Evolutionary conservation across 2,113 vertebrate genomes (phyloP), one percentile per base, ranked within the genome.

Genomic region (Cariama cristata): DNA sequence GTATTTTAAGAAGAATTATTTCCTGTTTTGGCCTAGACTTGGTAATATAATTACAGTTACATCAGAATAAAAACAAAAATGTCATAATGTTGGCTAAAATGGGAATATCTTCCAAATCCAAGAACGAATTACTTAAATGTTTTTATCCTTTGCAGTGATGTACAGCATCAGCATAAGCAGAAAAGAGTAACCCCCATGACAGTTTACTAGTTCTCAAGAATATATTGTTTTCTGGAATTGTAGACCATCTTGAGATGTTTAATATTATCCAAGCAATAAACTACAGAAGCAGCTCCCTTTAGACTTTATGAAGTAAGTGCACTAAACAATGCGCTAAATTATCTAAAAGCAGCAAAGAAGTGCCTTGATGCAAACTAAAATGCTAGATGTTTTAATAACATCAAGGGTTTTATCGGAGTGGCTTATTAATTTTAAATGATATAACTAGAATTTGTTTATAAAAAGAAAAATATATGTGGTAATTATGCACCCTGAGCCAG

Each of bases 11-110:
- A 75, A 56, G 2, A 33, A 84, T 64, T 63, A 88, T 80, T 94
- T 97, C 86, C 79, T 89, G 80, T 91, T 95, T 90, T 96, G 85
- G 86, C 42, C 33, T 58, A 90, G 59, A 66, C 35, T 89, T 89
- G 32, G 42, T 40, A 44, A 79, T 88, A 86, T 89, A 91, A 86
- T 93, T 79, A 81, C 35, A 67, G 30, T 92, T 92, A 89, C 86
- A 86, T 91, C 91, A 96, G 83, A 89, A 95, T 45, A 80, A 91
- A 93, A 95, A 24, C 67, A 88, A 92, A 86, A 86, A 92, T 88
- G 76, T 86, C 69, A 67, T 77, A 32, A 81, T 14, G 35, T 93
- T 90, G 56, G 52, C 76, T 89, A 75, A 72, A 89, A 72, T 32
- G 4, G 59, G 30, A 89, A 11, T 79, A 58, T 53, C 20, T 92